Percentiles rank a stretch among this genome's conserved stretches.
These are phyloP conservation scores for Phaonia tiefii DNA, from an alignment of 2,888 invertebrate species.

Conservation along the genomic window DNA sequence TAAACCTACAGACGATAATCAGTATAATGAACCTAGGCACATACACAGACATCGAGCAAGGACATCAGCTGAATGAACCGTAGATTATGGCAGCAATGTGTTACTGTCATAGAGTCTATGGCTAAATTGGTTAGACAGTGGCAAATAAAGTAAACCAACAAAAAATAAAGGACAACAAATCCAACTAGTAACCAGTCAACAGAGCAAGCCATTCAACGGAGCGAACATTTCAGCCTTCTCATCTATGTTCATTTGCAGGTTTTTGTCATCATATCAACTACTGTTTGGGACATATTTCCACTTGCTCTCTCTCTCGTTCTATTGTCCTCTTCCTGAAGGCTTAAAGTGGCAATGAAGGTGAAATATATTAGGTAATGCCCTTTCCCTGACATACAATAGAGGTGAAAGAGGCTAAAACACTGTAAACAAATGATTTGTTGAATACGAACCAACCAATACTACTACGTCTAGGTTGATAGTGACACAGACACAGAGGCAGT, in stretches of 20 bases:
- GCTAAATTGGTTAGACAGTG: slow-evolving; percentile 47
- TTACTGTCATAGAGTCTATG: slow-evolving; percentile 50
- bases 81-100: slow-evolving; percentile 47
- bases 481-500: slow-evolving; percentile 15
- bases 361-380: slow-evolving; percentile 32
- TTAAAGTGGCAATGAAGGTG: slow-evolving; percentile 54
- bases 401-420: slow-evolving; percentile 53
- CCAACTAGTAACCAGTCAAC: background rate
- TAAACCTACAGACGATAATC: slow-evolving; percentile 40
- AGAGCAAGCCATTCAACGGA: background rate
- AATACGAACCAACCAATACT: too few species aligned
- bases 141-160: slow-evolving; percentile 28
- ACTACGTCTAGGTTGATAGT: slow-evolving; percentile 71
- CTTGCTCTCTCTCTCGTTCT: too few species aligned
- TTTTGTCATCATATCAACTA: slow-evolving; percentile 35
- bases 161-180: slow-evolving; percentile 45
- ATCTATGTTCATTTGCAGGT: slow-evolving; percentile 40
- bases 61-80: slow-evolving; percentile 31
- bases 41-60: background rate
- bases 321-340: slow-evolving; percentile 24
- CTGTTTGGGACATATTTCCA: slow-evolving; percentile 47
- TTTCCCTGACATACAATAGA: slow-evolving; percentile 21
- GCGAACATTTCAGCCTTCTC: background rate
- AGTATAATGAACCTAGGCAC: slow-evolving; percentile 53
- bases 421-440: slow-evolving; percentile 76